Conservation (phyloP, 2,888 invertebrate species). For the Caradrina clavipalpis region DNA sequence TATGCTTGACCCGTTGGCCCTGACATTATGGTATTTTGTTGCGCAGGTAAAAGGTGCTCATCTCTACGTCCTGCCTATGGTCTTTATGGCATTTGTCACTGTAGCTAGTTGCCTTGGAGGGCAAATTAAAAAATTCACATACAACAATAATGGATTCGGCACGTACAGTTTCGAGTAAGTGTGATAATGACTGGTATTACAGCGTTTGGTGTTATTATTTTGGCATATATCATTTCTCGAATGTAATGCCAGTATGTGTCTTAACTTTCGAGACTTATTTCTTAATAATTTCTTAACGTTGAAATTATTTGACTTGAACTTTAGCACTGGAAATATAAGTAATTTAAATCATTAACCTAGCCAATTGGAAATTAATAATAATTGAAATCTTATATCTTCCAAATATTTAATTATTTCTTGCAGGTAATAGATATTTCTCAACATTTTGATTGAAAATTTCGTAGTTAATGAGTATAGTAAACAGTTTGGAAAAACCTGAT, state of each 20-base stretch:
- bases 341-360: conserved; percentile 25
- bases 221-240: conserved; percentile 28
- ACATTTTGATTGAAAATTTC: conserved; percentile 12
- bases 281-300: conserved; percentile 31
- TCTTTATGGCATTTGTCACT: conserved; percentile 68
- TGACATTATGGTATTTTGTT: conserved; percentile 79
- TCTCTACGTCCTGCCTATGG: conserved; percentile 67
- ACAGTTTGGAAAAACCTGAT: not conserved
- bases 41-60: conserved; percentile 78
- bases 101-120: conserved; percentile 70
- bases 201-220: conserved; percentile 30
- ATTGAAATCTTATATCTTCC: conserved; percentile 6
- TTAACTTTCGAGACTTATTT: conserved; percentile 13
- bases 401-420: conserved; percentile 16
- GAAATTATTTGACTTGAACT: conserved; percentile 34
- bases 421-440: not conserved
- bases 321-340: conserved; percentile 11
- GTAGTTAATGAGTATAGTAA: conserved; percentile 6
- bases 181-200: conserved; percentile 46
- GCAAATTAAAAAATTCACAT: conserved; percentile 78
- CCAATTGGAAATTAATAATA: conserved; percentile 27
- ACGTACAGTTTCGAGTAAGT: conserved; percentile 88
- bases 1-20: conserved; percentile 71
- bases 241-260: conserved; percentile 13
- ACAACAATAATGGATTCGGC: conserved; percentile 85